phyloP scores from a whole-genome alignment of 2,797 vertebrate genomes.

The Sebastes umbrosus region DNA sequence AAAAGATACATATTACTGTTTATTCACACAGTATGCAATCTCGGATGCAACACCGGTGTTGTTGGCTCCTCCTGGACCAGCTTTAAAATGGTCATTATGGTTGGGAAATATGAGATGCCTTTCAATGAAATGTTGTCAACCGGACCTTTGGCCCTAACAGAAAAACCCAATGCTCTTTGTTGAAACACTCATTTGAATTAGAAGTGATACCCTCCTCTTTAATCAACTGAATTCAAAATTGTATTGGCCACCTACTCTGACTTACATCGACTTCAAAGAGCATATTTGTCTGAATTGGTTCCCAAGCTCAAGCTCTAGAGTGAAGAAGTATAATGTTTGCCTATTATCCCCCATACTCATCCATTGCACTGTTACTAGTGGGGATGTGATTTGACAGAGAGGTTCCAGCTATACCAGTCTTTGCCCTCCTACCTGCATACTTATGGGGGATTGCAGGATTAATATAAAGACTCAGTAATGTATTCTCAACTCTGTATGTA shows the following conservation, averaged over 20 bases:
- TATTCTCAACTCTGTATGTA: constrained; percentile 21
- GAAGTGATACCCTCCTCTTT: constrained; percentile 2
- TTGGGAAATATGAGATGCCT: neutral
- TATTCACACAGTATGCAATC: neutral
- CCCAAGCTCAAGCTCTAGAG: constrained; percentile 16
- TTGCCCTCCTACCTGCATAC: constrained; percentile 43
- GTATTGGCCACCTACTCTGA: constrained; percentile 11
- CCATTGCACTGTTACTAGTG: neutral
- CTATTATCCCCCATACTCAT: constrained; percentile 34
- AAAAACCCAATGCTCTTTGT: neutral
- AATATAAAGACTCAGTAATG: constrained; percentile 40
- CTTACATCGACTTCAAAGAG: constrained; percentile 38
- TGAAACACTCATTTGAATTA: constrained; percentile 25
- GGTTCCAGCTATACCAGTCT: constrained; percentile 31
- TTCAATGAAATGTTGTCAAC: neutral
- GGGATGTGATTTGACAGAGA: constrained; percentile 43
- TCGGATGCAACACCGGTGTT: neutral
- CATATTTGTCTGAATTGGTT: constrained; percentile 29
- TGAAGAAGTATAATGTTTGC: constrained; percentile 28
- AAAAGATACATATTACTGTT: neutral
- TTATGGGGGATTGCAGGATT: constrained; percentile 36
- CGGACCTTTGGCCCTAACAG: neutral
- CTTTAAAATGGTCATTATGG: neutral
- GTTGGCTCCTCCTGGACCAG: neutral
- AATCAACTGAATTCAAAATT: constrained; percentile 15